Conservation (phyloP, 30 jellyfish, hydroid and myxozoan genomes). For the Catostylus mosaicus region DNA sequence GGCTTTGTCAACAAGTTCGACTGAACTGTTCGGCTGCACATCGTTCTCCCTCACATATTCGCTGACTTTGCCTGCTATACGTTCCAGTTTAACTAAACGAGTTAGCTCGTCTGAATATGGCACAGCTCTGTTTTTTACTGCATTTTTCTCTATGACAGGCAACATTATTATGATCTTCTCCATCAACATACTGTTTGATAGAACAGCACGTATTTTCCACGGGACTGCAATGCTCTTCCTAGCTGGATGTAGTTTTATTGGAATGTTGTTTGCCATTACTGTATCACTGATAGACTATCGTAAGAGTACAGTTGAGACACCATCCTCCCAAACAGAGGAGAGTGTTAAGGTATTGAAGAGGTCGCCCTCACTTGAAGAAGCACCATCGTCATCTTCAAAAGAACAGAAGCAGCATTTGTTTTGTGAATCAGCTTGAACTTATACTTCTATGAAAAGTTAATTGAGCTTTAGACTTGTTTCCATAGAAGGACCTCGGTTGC, state of each 20-base stretch:
- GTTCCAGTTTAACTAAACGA: conserved; percentile 16
- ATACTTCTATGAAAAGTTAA: too few relatives aligned
- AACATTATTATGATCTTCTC: neutral
- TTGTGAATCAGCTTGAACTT: too few relatives aligned
- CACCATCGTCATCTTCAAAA: too few relatives aligned
- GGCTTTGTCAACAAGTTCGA: conserved; percentile 4
- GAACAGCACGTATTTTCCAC: neutral
- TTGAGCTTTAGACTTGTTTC: too few relatives aligned
- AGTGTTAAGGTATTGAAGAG: too few relatives aligned
- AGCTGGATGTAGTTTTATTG: neutral
- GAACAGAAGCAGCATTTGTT: too few relatives aligned
- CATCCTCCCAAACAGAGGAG: too few relatives aligned
- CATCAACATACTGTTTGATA: neutral
- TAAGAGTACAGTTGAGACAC: too few relatives aligned
- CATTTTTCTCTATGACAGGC: conserved; percentile 6
- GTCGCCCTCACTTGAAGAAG: too few relatives aligned
- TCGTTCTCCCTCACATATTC: conserved; percentile 2
- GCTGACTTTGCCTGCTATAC: conserved; percentile 13
- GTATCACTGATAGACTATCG: too few relatives aligned
- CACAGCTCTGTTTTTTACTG: conserved; percentile 5
- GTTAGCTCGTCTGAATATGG: conserved; percentile 14
- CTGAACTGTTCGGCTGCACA: conserved; percentile 1
- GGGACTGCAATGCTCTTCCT: neutral
- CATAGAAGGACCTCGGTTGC: too few relatives aligned
- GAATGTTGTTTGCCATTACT: too few relatives aligned